Base-by-base conservation (phyloP, 2,888 invertebrate genomes). In the Brachyptera risi region DNA sequence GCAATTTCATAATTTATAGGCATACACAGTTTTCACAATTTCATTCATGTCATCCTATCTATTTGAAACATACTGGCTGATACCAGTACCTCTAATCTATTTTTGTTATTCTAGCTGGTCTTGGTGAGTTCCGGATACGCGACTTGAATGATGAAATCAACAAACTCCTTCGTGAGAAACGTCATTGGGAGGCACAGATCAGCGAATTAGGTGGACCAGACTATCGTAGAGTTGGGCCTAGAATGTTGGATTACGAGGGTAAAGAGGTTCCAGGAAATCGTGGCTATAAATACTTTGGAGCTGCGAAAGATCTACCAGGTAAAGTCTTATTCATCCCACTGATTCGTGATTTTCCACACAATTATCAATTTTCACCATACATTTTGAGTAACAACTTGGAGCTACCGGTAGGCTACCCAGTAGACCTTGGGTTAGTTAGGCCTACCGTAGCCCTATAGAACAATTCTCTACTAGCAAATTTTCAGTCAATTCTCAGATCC, bases 71-170 rank as follows among this genome's bases (percentile, higher is more conserved):
- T 31, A 11, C 31, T n/a, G 15, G 13, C 7, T 40, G 40, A 11
- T 13, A 40, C 40, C 4, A 40, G 40, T 24, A 21, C 19, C 19
- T 44, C 21, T 15, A 47, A 23, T 13, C 1, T 23, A 3, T 47
- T 24, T n/a, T 9, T 2, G 2, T 57, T 63, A 62, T 73, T 74
- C 7, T 68, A 88, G 92, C 99, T 67, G 99, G 99, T 61, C 81
- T 99, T n/a, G 99, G 99, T 2, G 99, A 99, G 77, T 99, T 97
- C 74, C 86, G 97, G 23, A 92, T 99, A 66, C 83, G 99, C 15
- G 99, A 99, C 74, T 78, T 99, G 21, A 99, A 99, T 74, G 99
- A 99, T 77, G 98, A 99, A 76, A 99, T 99, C 68, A 99, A 99
- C 76, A 98, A 99, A 76, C 75, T 98, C 65, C 80, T 99, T 63